Evolutionary conservation across 2,888 invertebrate species (phyloP), one percentile per base, ranked within the genome.

Genomic region (Xanthia togata): DNA sequence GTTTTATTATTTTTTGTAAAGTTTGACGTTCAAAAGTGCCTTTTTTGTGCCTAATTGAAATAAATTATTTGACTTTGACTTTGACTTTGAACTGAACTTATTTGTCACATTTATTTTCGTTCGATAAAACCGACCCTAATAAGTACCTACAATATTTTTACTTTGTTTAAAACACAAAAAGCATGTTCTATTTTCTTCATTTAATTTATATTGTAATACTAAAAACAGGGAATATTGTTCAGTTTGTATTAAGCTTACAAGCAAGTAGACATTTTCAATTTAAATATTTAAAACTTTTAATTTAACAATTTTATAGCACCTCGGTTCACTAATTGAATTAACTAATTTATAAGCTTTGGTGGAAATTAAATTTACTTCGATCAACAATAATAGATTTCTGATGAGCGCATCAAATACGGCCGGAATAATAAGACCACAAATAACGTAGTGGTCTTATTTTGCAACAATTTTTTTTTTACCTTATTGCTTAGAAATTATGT

Each of bases 301-400:
- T 79, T 73, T 57, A 77, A 72, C 60, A 84, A 68, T 79, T 84
- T 68, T 70, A n/a, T 83, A 83, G 83, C 83, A 83, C 83, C 83
- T 71, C 4, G 44, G 84, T 83, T 81, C 71, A 77, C 77, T 84
- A 84, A 80, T 83, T 77, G 73, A 80, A 71, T 84, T 70, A 69
- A 72, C 73, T 72, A 71, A 77, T 71, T 11, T 70, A 47, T 80
- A 76, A 84, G 73, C 84, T 84, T 83, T 83, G 76, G 81, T 80
- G 23, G 6, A 38, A 47, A 8, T 53, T 35, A 23, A 23, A 17
- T 70, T 70, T 26, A 44, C 44, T 44, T 14, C 44, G 44, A 12
- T 44, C 12, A 44, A 12, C 12, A 44, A 4, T 44, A 44, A 11
- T 14, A 44, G 44, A 44, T 44, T 44, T 44, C 44, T 14, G 44